Evolutionary conservation across 1,140 invertebrate genomes (phyloP).

Genomic region (Pantala flavescens): DNA sequence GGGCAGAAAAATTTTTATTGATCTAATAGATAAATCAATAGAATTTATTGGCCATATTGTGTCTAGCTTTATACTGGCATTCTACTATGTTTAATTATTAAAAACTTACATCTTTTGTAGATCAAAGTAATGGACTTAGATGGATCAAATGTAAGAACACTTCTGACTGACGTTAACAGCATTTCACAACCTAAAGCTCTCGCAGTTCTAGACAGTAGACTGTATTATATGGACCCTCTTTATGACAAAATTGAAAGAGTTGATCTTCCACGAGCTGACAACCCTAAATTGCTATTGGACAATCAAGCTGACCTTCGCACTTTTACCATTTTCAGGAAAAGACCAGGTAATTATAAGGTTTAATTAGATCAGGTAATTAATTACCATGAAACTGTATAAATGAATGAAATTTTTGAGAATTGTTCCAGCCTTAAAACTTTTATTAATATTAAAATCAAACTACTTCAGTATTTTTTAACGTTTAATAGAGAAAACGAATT

Average conservation of each 20-base stretch:
- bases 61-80: too few relatives aligned
- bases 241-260: conserved; percentile 85
- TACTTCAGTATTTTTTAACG: too few relatives aligned
- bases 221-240: conserved; percentile 81
- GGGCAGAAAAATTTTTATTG: too few relatives aligned
- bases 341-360: conserved; percentile 43
- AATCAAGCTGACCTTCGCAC: conserved; percentile 82
- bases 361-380: too few relatives aligned
- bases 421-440: too few relatives aligned
- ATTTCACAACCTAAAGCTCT: conserved; percentile 72
- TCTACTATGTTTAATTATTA: too few relatives aligned
- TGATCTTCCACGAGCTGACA: conserved; percentile 70
- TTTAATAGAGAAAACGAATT: too few relatives aligned
- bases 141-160: conserved; percentile 54
- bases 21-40: too few relatives aligned
- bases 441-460: too few relatives aligned
- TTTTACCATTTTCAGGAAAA: conserved; percentile 78
- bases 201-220: conserved; percentile 65
- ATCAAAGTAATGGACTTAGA: conserved; percentile 62
- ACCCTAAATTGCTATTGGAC: conserved; percentile 65
- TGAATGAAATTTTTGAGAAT: too few relatives aligned
- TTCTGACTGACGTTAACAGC: conserved; percentile 56
- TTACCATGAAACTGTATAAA: too few relatives aligned
- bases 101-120: conserved; percentile 27
- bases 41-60: too few relatives aligned